phyloP scores from a whole-genome alignment of 2,888 invertebrate species.

The Hirudinaria manillensis region DNA sequence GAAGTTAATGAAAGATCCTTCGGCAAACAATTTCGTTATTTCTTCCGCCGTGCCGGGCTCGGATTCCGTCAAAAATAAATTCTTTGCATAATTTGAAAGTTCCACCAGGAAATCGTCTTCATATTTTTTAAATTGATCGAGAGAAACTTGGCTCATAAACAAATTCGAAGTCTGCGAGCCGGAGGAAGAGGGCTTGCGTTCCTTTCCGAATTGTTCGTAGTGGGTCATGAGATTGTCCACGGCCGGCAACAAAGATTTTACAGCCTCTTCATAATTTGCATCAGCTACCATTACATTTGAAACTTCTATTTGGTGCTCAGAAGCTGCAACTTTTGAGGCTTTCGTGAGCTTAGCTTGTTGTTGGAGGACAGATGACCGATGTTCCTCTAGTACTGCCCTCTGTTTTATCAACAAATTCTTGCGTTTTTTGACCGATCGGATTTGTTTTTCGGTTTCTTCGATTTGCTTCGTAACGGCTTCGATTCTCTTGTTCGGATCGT shows the following conservation, averaged over 20 bases:
- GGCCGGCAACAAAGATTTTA: neutral
- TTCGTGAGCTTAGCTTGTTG: neutral
- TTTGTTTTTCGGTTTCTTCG: neutral
- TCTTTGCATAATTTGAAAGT: too few relatives aligned
- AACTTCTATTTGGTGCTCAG: neutral
- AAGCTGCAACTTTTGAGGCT: neutral
- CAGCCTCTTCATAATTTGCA: neutral
- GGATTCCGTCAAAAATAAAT: too few relatives aligned
- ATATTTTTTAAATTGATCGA: too few relatives aligned
- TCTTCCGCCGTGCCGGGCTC: too few relatives aligned
- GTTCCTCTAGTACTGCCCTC: neutral
- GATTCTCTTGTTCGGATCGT: neutral
- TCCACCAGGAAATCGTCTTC: too few relatives aligned
- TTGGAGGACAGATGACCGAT: neutral
- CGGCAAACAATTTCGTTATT: too few relatives aligned
- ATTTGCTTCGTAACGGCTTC: neutral
- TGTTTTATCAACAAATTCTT: slow-evolving; percentile 9
- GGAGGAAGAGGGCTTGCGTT: too few relatives aligned
- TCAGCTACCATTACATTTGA: neutral
- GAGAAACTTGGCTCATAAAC: too few relatives aligned
- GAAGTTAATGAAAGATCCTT: too few relatives aligned
- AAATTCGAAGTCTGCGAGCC: too few relatives aligned
- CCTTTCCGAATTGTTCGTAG: neutral
- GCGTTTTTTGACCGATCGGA: neutral
- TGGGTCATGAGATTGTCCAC: neutral